Evolutionary conservation across 2,888 invertebrate genomes (phyloP).

Genomic region (Tiliacea aurago): DNA sequence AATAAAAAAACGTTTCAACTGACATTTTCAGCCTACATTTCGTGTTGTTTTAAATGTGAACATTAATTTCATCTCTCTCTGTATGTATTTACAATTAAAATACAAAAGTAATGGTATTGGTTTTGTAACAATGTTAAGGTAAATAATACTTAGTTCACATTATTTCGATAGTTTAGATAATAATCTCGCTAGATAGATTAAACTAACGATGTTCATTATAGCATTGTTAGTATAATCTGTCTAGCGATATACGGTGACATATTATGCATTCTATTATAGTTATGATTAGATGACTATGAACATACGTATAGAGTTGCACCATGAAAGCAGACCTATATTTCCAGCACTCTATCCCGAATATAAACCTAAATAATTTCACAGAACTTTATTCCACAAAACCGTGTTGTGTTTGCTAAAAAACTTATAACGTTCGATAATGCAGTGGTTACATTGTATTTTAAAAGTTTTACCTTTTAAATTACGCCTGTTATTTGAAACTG

Average conservation of each 20-base stretch:
- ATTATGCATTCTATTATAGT: background rate
- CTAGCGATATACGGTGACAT: too few species aligned
- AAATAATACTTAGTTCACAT: background rate
- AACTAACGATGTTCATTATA: too few species aligned
- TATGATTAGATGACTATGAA: background rate
- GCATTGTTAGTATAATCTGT: too few species aligned
- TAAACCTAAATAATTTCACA: background rate
- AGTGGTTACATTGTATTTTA: background rate
- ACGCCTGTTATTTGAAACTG: background rate
- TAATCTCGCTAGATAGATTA: too few species aligned
- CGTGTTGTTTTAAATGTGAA: background rate
- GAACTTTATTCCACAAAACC: background rate
- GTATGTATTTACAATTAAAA: background rate
- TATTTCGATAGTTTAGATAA: too few species aligned
- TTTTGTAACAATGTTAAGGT: background rate
- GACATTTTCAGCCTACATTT: background rate
- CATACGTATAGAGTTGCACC: background rate
- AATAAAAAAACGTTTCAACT: background rate
- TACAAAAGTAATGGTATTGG: background rate
- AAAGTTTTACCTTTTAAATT: background rate
- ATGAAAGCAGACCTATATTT: background rate
- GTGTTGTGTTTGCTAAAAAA: background rate
- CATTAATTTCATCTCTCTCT: background rate
- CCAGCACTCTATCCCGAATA: background rate
- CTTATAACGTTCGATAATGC: too few species aligned